Evolutionary conservation across 2,113 vertebrate genomes (phyloP).

Genomic region (Damaliscus lunatus): DNA sequence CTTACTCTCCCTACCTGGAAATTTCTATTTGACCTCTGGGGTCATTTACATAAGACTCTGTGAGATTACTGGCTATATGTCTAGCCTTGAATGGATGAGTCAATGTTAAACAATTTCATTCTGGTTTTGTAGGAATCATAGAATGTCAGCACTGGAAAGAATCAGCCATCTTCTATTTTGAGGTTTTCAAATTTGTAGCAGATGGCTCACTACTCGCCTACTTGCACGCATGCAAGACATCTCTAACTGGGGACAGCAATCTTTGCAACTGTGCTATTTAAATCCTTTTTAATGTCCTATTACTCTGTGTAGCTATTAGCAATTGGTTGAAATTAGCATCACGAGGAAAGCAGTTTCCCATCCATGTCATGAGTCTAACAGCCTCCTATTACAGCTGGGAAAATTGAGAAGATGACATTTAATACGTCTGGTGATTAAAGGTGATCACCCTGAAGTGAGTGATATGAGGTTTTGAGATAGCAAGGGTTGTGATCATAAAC

Average conservation of each 20-base stretch:
- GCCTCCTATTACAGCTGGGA: not conserved
- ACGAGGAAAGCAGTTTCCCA: not conserved
- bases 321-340: not conserved
- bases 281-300: not conserved
- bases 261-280: not conserved
- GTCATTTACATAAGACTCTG: not conserved
- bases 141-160: not conserved
- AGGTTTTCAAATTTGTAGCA: constrained; percentile 33
- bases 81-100: not conserved
- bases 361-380: not conserved
- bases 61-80: not conserved
- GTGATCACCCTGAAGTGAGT: not conserved
- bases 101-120: not conserved
- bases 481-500: not conserved
- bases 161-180: not conserved
- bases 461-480: not conserved
- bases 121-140: constrained; percentile 41
- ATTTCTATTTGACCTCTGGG: not conserved
- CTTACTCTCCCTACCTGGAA: not conserved
- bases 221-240: not conserved
- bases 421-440: not conserved
- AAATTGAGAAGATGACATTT: not conserved
- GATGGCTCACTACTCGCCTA: not conserved
- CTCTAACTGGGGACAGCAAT: not conserved
- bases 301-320: not conserved